Evolutionary conservation across 2,888 invertebrate species (phyloP).

Genomic region (Dynastes maya): DNA sequence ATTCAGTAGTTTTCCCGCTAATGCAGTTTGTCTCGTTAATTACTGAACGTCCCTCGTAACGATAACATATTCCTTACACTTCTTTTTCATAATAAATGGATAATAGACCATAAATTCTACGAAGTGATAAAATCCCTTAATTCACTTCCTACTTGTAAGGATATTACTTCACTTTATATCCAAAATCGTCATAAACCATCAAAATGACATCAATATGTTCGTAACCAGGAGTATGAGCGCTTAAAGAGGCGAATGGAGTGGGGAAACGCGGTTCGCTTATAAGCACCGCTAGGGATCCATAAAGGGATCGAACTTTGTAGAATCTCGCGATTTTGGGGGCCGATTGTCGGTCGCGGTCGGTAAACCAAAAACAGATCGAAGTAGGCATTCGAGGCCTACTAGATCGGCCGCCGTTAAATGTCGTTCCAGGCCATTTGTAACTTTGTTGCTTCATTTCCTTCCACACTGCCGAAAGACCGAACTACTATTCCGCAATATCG

Average conservation of each 20-base stretch:
- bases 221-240: not conserved
- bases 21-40: too few species aligned
- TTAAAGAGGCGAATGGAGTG: conserved; percentile 5
- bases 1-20: too few species aligned
- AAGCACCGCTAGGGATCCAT: not conserved
- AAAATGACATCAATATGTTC: conserved; percentile 32
- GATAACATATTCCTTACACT: too few species aligned
- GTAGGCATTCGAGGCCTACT: conserved; percentile 62
- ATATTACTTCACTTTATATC: too few species aligned
- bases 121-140: too few species aligned
- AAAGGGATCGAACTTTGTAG: conserved; percentile 23
- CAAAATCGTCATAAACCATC: conserved; percentile 3
- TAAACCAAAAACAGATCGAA: conserved; percentile 67
- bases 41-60: too few species aligned
- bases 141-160: too few species aligned
- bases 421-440: conserved; percentile 70
- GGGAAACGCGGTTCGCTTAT: not conserved
- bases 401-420: conserved; percentile 67
- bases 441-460: conserved; percentile 70
- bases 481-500: conserved; percentile 6
- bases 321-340: conserved; percentile 30
- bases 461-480: conserved; percentile 53
- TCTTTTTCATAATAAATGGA: too few species aligned
- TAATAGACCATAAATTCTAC: too few species aligned
- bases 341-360: conserved; percentile 60